A percentile compares a stretch with the other conserved stretches of the same genome.
phyloP scores from a whole-genome alignment of 1,140 invertebrate genomes.

The Drosophila quadrilineata region DNA sequence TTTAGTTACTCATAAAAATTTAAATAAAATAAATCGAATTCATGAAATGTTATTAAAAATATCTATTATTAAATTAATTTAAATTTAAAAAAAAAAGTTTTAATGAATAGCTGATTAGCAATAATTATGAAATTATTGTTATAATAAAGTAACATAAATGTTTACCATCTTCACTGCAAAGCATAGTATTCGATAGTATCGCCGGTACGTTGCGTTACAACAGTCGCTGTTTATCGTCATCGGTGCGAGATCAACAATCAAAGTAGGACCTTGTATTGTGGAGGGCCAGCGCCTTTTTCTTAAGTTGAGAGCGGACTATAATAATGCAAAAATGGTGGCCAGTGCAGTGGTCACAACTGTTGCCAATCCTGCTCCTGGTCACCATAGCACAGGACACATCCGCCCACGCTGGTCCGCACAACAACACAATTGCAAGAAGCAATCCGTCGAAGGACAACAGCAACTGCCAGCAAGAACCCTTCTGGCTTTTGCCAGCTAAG shows the following conservation, averaged over 20 bases:
- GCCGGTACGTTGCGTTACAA: background rate
- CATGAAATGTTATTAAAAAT: too few species aligned
- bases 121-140: too few species aligned
- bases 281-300: conserved; percentile 25
- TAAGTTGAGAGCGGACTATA: conserved; percentile 11
- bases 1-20: too few species aligned
- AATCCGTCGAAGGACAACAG: background rate
- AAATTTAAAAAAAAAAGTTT: too few species aligned
- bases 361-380: conserved; percentile 20
- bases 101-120: too few species aligned
- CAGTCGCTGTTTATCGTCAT: background rate
- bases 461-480: conserved; percentile 16
- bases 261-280: background rate
- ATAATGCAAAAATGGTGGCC: conserved; percentile 39
- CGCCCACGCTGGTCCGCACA: conserved; percentile 2
- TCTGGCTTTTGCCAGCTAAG: conserved; percentile 12
- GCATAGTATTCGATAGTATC: background rate
- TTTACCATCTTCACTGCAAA: too few species aligned
- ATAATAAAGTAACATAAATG: too few species aligned
- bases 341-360: conserved; percentile 24
- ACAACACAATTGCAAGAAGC: background rate
- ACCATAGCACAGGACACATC: background rate
- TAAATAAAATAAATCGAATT: too few species aligned
- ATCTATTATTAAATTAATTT: too few species aligned
- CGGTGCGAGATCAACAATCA: conserved; percentile 17